phyloP scores from a whole-genome alignment of 2,113 vertebrate genomes.

The Megatriorchis doriae region DNA sequence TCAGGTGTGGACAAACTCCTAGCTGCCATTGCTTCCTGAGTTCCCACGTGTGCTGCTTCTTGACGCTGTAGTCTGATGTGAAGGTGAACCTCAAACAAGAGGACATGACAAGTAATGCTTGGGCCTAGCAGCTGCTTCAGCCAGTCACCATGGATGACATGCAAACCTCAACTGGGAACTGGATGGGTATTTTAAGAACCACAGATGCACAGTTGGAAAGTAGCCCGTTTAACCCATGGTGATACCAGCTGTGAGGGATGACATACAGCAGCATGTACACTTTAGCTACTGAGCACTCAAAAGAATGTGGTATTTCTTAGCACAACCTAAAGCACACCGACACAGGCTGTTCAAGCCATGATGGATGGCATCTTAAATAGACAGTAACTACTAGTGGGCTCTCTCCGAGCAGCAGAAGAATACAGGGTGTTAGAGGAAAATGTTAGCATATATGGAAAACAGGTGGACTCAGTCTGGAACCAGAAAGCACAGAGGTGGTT shows the following conservation, averaged over 20 bases:
- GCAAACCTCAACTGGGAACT: background rate
- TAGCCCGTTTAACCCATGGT: background rate
- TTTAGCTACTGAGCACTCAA: background rate
- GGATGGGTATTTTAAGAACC: slow-evolving; percentile 29
- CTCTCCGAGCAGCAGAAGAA: background rate
- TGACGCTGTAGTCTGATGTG: background rate
- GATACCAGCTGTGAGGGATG: background rate
- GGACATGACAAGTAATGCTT: background rate
- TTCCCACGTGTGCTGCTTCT: background rate
- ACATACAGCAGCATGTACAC: background rate
- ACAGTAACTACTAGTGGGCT: background rate
- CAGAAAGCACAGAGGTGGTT: background rate
- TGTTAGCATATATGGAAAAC: background rate
- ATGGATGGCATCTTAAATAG: background rate
- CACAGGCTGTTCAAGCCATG: background rate
- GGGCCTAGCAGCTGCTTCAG: slow-evolving; percentile 49
- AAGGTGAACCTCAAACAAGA: background rate
- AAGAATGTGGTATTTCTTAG: background rate
- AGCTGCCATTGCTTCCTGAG: background rate
- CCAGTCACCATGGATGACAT: slow-evolving; percentile 21
- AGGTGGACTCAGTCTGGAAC: background rate
- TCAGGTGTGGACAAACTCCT: background rate
- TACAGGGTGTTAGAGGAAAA: background rate
- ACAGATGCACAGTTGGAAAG: background rate
- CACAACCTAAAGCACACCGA: background rate